Base-by-base conservation (phyloP, 2,113 vertebrate genomes). In the Apodemus speciosus region DNA sequence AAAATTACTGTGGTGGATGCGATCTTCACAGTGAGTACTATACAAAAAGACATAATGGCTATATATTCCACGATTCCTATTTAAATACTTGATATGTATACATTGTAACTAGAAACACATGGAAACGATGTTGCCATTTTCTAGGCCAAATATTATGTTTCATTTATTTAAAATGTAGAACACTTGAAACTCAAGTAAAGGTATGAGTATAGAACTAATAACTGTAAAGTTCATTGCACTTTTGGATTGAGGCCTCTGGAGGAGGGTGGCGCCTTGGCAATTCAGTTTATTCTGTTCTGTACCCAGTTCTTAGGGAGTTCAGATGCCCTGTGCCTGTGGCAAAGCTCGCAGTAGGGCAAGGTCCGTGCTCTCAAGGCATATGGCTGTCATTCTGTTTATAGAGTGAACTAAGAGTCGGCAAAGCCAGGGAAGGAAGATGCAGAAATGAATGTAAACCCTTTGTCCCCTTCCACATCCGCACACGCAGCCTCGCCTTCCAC, bases 141-240 rank as follows among this genome's bases (percentile, higher is more conserved):
- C 62, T 84, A 18, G 58, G 35, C 21, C 58, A 86, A 86, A 69
- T 92, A 51, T 69, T 76, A 69, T 60, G 69, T 81, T 88, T 92
- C 58, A 46, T 60, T 93, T 51, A 93, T 53, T 71, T 38, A 69
- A 86, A 71, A 56, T 71, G 32, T 68, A 13, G 64, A 85, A 77
- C 13, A 62, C 64, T 90, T 73, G 56, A 89, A 71, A 51, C 93
- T 53, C 51, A 95, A 86, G 13, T 76, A 49, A 80, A 95, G 72
- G 20, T n/a, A 75, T 71, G 23, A 46, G 66, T 79, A 35, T 94
- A 32, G 40, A 71, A 66, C 85, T 79, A 66, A 84, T 23, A 13
- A 16, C 71, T 35, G 3, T 90, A 87, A 94, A 88, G n/a, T 64
- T 30, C 3, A 2, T 72, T 62, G 25, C 10, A 66, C 3, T 64